Evolutionary conservation across 2,113 vertebrate genomes (phyloP).

Genomic region (Etia nguti): DNA sequence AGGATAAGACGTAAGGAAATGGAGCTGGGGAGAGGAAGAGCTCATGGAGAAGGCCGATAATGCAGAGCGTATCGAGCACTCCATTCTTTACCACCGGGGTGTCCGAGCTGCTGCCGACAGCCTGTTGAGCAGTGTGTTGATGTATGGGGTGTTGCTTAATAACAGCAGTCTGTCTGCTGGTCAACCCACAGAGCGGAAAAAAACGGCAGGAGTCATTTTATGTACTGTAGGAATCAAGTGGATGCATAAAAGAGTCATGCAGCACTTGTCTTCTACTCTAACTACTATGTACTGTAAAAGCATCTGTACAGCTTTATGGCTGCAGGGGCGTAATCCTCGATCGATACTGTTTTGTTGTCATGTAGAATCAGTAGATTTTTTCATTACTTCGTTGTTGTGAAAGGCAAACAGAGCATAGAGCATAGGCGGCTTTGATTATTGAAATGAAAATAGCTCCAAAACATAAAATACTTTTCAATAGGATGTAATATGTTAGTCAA

Average conservation of each 20-base stretch:
- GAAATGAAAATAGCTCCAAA: background rate
- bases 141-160: constrained; percentile 26
- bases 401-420: background rate
- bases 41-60: constrained; percentile 9
- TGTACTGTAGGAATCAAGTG: background rate
- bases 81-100: constrained; percentile 17
- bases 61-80: background rate
- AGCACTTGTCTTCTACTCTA: background rate
- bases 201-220: background rate
- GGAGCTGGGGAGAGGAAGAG: background rate
- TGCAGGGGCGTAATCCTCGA: rapidly evolving
- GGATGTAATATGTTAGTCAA: background rate
- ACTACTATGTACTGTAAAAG: background rate
- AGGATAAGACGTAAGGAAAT: background rate
- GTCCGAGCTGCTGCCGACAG: constrained; percentile 7
- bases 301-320: background rate
- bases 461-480: background rate
- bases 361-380: background rate
- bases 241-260: background rate
- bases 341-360: rapidly evolving
- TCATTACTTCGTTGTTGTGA: rapidly evolving
- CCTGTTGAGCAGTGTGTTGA: constrained; percentile 47
- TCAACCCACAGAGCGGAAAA: background rate
- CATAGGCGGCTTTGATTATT: background rate
- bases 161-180: background rate